Conservation (phyloP, 1,140 invertebrate genomes). For the Bombyx mandarina region DNA sequence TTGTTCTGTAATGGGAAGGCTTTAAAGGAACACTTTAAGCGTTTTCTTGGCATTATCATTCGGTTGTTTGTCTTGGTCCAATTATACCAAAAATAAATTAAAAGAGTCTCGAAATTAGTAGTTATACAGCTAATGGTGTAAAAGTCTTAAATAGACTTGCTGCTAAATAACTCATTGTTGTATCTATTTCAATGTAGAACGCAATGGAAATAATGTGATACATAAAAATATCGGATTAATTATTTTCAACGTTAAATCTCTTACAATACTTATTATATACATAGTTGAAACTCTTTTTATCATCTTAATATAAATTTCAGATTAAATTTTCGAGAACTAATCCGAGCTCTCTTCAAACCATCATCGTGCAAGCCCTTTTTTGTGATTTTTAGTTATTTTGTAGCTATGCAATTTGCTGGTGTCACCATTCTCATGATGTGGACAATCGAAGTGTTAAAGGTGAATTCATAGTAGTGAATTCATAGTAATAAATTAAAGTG, state of each 20-base stretch:
- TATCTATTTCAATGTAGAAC: no score
- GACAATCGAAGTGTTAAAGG: conserved; percentile 32
- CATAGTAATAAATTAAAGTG: no score
- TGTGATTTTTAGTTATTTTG: conserved; percentile 20
- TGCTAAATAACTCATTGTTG: no score
- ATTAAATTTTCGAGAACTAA: conserved; percentile 19
- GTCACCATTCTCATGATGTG: conserved; percentile 25
- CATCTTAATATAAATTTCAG: conserved; percentile 16
- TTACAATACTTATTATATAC: not conserved
- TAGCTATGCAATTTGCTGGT: conserved; percentile 26
- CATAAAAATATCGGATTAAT: not conserved
- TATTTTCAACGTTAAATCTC: not conserved
- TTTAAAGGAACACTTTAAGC: no score
- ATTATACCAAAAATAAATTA: no score
- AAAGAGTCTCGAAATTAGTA: no score
- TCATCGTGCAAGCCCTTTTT: conserved; percentile 27
- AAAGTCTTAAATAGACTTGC: no score
- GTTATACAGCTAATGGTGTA: no score
- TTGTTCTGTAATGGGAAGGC: no score
- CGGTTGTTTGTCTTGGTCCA: no score
- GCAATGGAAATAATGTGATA: no score
- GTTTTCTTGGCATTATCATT: no score
- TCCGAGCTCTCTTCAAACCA: conserved; percentile 15
- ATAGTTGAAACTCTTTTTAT: not conserved
- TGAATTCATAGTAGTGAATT: conserved; percentile 2